Conservation (phyloP, 2,888 invertebrate genomes). For the Zootermopsis nevadensis region DNA sequence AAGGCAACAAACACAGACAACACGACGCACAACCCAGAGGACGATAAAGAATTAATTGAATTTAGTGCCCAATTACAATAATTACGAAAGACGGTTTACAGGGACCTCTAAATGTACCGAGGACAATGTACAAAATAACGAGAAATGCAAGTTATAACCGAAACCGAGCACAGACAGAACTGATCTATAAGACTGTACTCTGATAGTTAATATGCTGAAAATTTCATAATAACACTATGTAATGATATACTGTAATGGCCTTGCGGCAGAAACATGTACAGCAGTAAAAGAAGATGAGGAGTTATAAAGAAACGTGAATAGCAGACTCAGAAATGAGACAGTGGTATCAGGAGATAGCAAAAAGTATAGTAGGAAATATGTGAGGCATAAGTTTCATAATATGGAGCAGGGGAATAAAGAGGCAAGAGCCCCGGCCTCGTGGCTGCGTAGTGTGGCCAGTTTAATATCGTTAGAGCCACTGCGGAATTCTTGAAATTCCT, state of each 20-base stretch:
- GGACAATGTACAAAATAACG: no score
- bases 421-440: not conserved
- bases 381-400: conserved; percentile 12
- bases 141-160: no score
- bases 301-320: conserved; percentile 24
- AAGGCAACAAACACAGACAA: no score
- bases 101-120: no score
- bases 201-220: not conserved
- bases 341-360: conserved; percentile 17
- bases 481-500: conserved; percentile 27
- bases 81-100: no score
- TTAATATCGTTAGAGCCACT: conserved; percentile 30
- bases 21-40: no score
- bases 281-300: conserved; percentile 16
- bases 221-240: not conserved
- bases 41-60: no score
- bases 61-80: no score
- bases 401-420: conserved; percentile 16
- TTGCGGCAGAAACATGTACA: not conserved
- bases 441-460: conserved; percentile 29
- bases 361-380: conserved; percentile 28
- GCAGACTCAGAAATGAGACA: conserved; percentile 28
- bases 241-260: conserved; percentile 12
- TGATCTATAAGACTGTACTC: no score
- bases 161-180: no score